Evolutionary conservation across 2,888 invertebrate species (phyloP), one percentile per base, ranked within the genome.

Genomic region (Caenorhabditis zanzibari): DNA sequence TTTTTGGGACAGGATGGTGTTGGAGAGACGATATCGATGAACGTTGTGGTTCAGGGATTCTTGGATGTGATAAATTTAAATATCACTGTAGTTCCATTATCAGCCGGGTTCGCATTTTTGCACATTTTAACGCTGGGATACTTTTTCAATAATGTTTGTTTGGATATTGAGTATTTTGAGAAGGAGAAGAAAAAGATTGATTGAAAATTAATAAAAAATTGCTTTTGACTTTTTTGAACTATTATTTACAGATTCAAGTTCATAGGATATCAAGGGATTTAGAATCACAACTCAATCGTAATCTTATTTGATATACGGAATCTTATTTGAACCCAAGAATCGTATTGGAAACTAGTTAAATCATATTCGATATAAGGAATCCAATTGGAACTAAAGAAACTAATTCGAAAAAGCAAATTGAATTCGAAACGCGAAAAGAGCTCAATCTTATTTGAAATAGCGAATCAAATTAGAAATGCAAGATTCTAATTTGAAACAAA

Each of bases 51-150:
- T 14, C 66, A 85, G 35, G 91, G 91, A n/a, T 52, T 90, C 14
- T 16, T 24, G 19, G 85, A 87, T 66, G 64, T 81, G 7, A 35
- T 86, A 9, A 56, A 81, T 19, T n/a, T 73, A 10, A 84, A 86
- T 47, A n/a, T 87, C 6, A 77, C 28, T 19, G 66, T 74, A 69
- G 72, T 76, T 26, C 76, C 79, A 79, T 49, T 75, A 14, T 75
- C 82, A 4, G 64, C 89, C n/a, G 91, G 91, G 9, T 87, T 89
- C 26, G 88, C 91, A 24, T 84, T 91, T 54, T 28, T 89, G 26
- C 90, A 92, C 73, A 84, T 91, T 44, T 75, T 91, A 14, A 77
- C 85, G 16, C 68, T 91, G n/a, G 91, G 91, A 6, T 91, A 91
- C 72, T 91, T 88, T 77, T 91, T 88, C 81, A 91, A 90, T 69